Base-by-base conservation (phyloP, 2,888 invertebrate genomes). In the Luffia ferchaultella region DNA sequence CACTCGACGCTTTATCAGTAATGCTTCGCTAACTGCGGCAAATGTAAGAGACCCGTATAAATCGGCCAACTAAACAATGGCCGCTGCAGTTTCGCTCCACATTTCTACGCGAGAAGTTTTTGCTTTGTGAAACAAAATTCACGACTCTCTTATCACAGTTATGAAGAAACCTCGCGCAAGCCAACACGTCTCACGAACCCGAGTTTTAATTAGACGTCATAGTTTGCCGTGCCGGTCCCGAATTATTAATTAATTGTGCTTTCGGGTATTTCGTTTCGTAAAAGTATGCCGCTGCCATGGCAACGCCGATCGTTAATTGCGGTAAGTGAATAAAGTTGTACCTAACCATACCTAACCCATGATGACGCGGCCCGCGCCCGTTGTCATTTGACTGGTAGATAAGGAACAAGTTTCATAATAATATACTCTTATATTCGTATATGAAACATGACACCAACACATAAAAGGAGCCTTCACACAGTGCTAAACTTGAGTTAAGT, bases 21-120 rank as follows among this genome's bases (percentile, higher is more conserved):
- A 82, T 80, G 78, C 76, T 71, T 80, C 76, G 79, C 80, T 82
- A 80, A 82, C 80, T 78, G 75, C 70, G 79, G 63, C 73, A 73
- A 79, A 70, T 83, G 83, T 82, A 83, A 82, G 82, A 79, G 75
- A 82, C 73, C 75, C 79, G 80, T 84, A 84, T 84, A 84, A 83
- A 83, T 82, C 83, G 84, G 78, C 75, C 73, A 82, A 79, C 80
- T 76, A 83, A 85, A 85, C 83, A 84, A 79, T 80, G 69, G 71
- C 64, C 64, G 60, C 65, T 72, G 73, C 83, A 83, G 83, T 83
- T 77, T 76, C 73, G 73, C 68, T 79, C 72, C 63, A 80, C 73
- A 79, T 80, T 82, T 78, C 76, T 70, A 68, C 66, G 76, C 71
- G 74, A 70, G 65, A 68, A 69, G 75, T 75, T 79, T 79, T 77